Percentiles rank a stretch among this genome's conserved stretches.
Conservation (phyloP, 2,888 invertebrate genomes). For the Acronicta psi region DNA sequence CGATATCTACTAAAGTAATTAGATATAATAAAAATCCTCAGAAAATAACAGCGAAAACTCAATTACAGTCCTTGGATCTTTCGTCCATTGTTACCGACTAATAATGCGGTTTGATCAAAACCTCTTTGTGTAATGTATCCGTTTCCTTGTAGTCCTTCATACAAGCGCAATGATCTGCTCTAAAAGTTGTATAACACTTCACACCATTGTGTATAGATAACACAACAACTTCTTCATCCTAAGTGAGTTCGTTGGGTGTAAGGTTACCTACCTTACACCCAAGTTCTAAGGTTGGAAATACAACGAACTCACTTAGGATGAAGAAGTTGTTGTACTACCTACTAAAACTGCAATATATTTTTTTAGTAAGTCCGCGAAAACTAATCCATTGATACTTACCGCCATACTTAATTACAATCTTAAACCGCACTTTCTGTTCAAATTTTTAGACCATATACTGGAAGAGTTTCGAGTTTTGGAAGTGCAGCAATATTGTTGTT, state of each 20-base stretch:
- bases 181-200: constrained; percentile 47
- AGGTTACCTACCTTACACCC: no score
- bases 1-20: no score
- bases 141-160: constrained; percentile 49
- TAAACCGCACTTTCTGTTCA: constrained; percentile 11
- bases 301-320: not conserved
- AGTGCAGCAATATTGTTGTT: constrained; percentile 17
- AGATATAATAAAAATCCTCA: not conserved
- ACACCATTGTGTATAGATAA: constrained; percentile 26
- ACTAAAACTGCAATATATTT: constrained; percentile 7
- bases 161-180: constrained; percentile 38
- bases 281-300: no score
- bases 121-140: constrained; percentile 60
- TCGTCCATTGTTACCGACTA: constrained; percentile 1
- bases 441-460: not conserved
- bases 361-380: constrained; percentile 43
- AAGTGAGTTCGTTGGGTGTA: not conserved
- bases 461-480: not conserved
- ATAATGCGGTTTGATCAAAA: constrained; percentile 45
- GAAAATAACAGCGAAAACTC: not conserved
- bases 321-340: not conserved
- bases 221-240: not conserved
- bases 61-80: not conserved
- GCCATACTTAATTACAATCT: constrained; percentile 24
- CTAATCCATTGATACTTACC: constrained; percentile 44